Evolutionary conservation across 2,113 vertebrate genomes (phyloP).

Genomic region (Cinclus mexicanus): DNA sequence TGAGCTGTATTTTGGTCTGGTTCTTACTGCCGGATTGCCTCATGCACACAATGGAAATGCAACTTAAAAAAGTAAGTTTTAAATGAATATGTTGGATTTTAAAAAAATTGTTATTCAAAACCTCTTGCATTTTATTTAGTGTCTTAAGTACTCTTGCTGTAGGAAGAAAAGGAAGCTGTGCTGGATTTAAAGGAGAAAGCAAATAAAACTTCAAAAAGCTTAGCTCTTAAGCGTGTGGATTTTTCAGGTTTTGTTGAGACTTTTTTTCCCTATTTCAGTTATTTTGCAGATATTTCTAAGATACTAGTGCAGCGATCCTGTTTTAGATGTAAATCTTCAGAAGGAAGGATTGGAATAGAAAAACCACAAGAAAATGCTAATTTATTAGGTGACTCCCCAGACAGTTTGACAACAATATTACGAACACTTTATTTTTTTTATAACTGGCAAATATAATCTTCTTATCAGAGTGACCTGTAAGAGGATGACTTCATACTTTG

Average conservation of each 20-base stretch:
- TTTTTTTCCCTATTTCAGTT: background rate
- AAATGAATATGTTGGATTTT: background rate
- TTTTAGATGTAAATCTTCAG: constrained; percentile 9
- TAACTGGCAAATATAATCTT: background rate
- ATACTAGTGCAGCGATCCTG: background rate
- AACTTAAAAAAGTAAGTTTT: background rate
- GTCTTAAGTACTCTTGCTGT: background rate
- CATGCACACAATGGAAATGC: background rate
- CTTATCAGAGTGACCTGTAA: background rate
- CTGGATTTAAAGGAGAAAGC: background rate
- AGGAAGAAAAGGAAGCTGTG: background rate
- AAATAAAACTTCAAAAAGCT: background rate
- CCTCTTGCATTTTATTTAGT: background rate
- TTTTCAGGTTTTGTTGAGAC: background rate
- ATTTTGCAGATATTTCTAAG: constrained; percentile 17
- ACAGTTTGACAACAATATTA: background rate
- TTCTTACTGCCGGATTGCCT: background rate
- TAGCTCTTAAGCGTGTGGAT: background rate
- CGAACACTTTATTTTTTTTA: background rate
- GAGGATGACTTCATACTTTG: background rate
- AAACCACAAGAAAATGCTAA: background rate
- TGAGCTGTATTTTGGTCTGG: background rate
- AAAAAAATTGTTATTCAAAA: background rate
- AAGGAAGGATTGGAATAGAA: background rate
- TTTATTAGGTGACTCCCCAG: background rate